Evolutionary conservation across 2,113 vertebrate genomes (phyloP), one percentile per base, ranked within the genome.

Genomic region (Microtus richardsoni): DNA sequence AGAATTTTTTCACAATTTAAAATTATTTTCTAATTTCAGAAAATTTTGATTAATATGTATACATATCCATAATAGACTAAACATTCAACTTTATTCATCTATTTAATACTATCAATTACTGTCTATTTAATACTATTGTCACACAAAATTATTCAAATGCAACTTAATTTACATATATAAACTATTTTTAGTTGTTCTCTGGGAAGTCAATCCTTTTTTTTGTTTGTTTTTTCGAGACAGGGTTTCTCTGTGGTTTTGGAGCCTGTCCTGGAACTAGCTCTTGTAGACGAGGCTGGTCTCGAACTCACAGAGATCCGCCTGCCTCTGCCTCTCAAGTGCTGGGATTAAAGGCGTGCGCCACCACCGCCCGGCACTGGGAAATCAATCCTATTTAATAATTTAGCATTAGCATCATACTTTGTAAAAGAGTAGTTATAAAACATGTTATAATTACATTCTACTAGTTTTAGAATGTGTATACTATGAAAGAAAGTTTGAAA

Each of bases 321-420:
- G 47, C 47, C 47, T 49, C 47, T 49, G 47, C 47, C 47, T 49
- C 47, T 10, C 47, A 49, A 49, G 47, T 49, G 5, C 47, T 49
- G 47, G 49, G 49, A 49, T 49, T 49, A 49, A 49, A 49, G 49
- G 49, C 12, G 0, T 49, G 49, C 0, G 11, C 49, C 49, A 49
- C 49, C 49, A 49, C 49, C 11, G 49, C 2, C 11, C 2, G 49
- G 49, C 49, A 49, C 26, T 75, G 6, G 58, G 30, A 62, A 90
- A 75, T 93, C 87, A 84, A 88, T 88, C 85, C 10, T 77, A 66
- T 74, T 95, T 74, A 97, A 73, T 75, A 95, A 97, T 91, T 93
- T 88, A 94, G 7, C 10, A 71, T 93, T 88, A 94, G 7, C 13
- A 71, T 5, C 49, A 84, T 16, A 47, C 36, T 52, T 78, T 78